A percentile compares a stretch with the other conserved stretches of the same genome.
Conservation (phyloP, 2,888 invertebrate species). For the Drosophila prostipennis region DNA sequence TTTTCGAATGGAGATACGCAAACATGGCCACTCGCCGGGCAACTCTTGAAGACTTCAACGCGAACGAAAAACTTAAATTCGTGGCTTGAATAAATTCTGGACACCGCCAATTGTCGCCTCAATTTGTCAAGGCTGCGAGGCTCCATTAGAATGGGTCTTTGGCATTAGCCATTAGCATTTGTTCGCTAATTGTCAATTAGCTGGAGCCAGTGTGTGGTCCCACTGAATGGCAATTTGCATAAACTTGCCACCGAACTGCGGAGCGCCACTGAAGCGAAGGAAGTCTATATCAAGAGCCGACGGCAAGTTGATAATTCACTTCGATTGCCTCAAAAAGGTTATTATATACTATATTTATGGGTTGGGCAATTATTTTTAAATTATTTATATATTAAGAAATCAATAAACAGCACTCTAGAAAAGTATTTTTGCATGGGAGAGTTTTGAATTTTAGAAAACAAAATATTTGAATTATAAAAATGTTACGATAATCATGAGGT, state of each 20-base stretch:
- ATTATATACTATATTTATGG: background rate
- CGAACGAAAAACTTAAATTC: conserved; percentile 3
- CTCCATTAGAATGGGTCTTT: conserved; percentile 18
- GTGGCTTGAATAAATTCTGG: conserved; percentile 36
- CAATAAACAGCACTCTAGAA: too few species aligned
- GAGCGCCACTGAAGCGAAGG: background rate
- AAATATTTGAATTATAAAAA: too few species aligned
- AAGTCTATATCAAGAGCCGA: conserved; percentile 32
- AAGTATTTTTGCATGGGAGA: too few species aligned
- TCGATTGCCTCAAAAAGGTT: background rate
- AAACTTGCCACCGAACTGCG: conserved; percentile 5
- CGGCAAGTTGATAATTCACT: conserved; percentile 31
- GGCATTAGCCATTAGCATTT: conserved; percentile 55
- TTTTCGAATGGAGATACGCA: conserved; percentile 33
- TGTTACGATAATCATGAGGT: too few species aligned
- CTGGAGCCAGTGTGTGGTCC: conserved; percentile 27
- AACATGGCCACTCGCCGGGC: conserved; percentile 17
- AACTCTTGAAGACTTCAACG: conserved; percentile 2
- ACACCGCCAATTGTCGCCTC: conserved; percentile 40
- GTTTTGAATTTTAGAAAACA: too few species aligned
- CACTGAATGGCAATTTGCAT: conserved; percentile 25
- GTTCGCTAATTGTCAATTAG: conserved; percentile 60
- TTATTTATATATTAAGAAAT: too few species aligned
- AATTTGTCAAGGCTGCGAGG: conserved; percentile 42
- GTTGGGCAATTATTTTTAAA: too few species aligned